phyloP scores from a whole-genome alignment of 2,888 invertebrate species.

The Helobdella robusta region DNA sequence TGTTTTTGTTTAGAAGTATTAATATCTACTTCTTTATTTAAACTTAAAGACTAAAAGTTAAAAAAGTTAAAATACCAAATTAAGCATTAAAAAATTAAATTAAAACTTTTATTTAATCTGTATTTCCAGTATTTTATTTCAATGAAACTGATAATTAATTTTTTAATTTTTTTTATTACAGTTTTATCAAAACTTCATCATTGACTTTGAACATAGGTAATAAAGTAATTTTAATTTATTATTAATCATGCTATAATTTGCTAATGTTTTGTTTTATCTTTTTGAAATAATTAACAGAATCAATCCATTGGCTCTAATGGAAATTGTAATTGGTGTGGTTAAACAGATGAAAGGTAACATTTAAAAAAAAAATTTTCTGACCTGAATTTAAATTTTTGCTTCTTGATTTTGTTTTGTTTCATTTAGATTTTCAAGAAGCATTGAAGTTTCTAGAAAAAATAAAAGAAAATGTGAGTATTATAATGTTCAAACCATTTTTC shows the following conservation, averaged over 20 bases:
- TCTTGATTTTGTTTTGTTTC: slow-evolving; percentile 5
- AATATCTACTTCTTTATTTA: too few species aligned
- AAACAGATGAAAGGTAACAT: slow-evolving; percentile 46
- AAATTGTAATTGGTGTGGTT: slow-evolving; percentile 57
- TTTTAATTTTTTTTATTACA: slow-evolving; percentile 38
- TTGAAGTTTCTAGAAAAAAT: slow-evolving; percentile 78
- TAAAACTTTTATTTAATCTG: too few species aligned
- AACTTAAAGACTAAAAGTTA: too few species aligned
- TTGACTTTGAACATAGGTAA: slow-evolving; percentile 89
- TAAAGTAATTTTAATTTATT: slow-evolving; percentile 44
- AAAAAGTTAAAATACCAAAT: too few species aligned
- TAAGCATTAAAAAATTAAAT: too few species aligned
- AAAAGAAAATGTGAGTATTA: slow-evolving; percentile 68
- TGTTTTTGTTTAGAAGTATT: not conserved
- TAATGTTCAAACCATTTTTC: too few species aligned
- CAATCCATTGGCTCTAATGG: slow-evolving; percentile 80
- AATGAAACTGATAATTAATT: too few species aligned
- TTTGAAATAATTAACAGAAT: slow-evolving; percentile 58
- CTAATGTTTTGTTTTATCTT: not conserved
- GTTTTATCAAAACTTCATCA: slow-evolving; percentile 80
- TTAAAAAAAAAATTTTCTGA: too few species aligned
- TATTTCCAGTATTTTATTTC: too few species aligned
- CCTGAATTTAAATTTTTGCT: slow-evolving; percentile 24
- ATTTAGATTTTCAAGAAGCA: slow-evolving; percentile 68
- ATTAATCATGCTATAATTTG: slow-evolving; percentile 1